phyloP scores from a whole-genome alignment of 2,113 vertebrate species.

The Clarias macrocephalus region DNA sequence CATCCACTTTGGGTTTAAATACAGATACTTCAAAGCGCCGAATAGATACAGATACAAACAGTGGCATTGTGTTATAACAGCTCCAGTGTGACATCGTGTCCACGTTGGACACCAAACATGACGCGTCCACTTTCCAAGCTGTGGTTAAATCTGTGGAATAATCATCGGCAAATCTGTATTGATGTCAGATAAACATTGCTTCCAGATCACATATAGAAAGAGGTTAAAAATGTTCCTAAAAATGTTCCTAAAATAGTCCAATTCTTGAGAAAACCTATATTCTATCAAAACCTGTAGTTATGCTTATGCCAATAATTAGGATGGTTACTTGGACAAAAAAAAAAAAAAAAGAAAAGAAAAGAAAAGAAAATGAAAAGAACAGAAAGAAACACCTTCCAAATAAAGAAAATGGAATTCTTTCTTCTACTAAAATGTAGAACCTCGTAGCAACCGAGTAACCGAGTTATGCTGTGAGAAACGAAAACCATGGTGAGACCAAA shows the following conservation, averaged over 20 bases:
- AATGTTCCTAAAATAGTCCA: background rate
- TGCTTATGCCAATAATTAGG: background rate
- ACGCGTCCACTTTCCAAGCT: background rate
- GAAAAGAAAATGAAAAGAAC: background rate
- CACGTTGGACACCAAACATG: background rate
- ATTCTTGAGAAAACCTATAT: background rate
- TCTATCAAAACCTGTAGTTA: background rate
- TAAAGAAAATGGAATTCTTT: background rate
- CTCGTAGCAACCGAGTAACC: background rate
- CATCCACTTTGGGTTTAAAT: background rate
- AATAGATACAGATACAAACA: background rate
- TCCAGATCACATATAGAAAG: background rate
- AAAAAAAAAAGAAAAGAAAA: background rate
- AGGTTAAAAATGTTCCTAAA: background rate
- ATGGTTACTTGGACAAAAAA: background rate
- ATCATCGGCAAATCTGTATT: background rate
- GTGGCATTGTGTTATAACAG: background rate
- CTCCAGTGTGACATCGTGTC: background rate
- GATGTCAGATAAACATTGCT: too few species aligned
- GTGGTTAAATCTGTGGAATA: background rate
- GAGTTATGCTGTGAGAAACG: conserved; percentile 4
- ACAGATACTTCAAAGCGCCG: background rate
- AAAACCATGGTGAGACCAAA: conserved; percentile 1
- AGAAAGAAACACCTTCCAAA: background rate
- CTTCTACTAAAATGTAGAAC: background rate